These are phyloP conservation scores for Frieseomelitta varia DNA, from an alignment of 1,140 invertebrate genomes.

Conservation along the genomic window DNA sequence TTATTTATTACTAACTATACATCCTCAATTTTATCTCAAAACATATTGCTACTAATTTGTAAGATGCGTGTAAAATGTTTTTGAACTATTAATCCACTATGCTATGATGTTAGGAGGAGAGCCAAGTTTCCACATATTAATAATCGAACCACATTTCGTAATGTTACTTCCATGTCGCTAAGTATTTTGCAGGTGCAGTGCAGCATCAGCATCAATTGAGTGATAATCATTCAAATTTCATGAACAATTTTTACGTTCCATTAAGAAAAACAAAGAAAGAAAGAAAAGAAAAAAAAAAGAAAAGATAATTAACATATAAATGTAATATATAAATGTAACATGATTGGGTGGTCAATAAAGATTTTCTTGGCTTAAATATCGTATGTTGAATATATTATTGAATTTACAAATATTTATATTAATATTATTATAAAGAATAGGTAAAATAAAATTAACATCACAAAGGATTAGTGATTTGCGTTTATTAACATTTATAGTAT, in stretches of 20 bases:
- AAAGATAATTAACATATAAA: slow-evolving; percentile 66
- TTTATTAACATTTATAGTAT: slow-evolving; percentile 64
- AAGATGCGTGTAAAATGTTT: slow-evolving; percentile 72
- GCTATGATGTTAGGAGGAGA: slow-evolving; percentile 64
- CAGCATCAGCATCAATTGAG: slow-evolving; percentile 78
- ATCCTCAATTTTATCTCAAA: slow-evolving; percentile 68
- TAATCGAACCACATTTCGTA: slow-evolving; percentile 68
- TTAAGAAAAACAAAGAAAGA: slow-evolving; percentile 65
- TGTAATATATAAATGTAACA: slow-evolving; percentile 75
- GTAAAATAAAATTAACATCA: slow-evolving; percentile 28
- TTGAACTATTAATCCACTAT: slow-evolving; percentile 70
- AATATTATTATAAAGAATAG: not conserved
- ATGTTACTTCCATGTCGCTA: slow-evolving; percentile 74
- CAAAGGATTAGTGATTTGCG: slow-evolving; percentile 30
- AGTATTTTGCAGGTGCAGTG: slow-evolving; percentile 81
- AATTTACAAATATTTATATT: not conserved
- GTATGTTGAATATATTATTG: slow-evolving; percentile 12
- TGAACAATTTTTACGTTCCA: slow-evolving; percentile 71
- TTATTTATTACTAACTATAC: slow-evolving; percentile 72
- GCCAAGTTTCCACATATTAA: slow-evolving; percentile 64
- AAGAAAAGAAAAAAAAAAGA: slow-evolving; percentile 42
- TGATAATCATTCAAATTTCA: slow-evolving; percentile 73
- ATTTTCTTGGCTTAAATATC: slow-evolving; percentile 66
- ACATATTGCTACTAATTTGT: slow-evolving; percentile 74
- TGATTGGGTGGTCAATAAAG: slow-evolving; percentile 74